Conservation (phyloP, 92 coral and sea anemone species). For the Epizoanthus scotinus region DNA sequence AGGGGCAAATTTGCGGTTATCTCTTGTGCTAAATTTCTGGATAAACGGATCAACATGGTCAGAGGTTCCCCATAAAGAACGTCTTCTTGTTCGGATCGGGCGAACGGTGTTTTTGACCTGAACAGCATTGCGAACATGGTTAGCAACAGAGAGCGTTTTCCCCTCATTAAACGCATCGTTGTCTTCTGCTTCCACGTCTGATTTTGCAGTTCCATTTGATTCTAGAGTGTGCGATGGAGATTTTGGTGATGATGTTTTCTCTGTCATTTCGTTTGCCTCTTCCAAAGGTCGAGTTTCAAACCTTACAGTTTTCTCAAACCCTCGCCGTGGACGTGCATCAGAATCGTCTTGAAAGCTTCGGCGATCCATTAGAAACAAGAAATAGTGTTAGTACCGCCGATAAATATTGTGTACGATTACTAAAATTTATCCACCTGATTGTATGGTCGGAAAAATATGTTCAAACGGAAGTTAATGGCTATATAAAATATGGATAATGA, state of each 20-base stretch:
- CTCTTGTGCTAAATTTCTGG: slow-evolving; percentile 96
- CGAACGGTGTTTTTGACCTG: slow-evolving; percentile 71
- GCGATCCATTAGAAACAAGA: slow-evolving; percentile 13
- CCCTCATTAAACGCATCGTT: slow-evolving; percentile 25
- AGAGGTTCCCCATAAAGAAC: slow-evolving; percentile 69
- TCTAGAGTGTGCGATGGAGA: slow-evolving; percentile 12
- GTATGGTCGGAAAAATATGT: slow-evolving; percentile 7
- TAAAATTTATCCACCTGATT: not conserved
- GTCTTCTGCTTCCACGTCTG: slow-evolving; percentile 22
- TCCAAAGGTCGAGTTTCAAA: not conserved
- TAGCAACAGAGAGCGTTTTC: slow-evolving; percentile 58
- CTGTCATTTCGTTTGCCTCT: slow-evolving; percentile 39
- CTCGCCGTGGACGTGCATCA: slow-evolving; percentile 18
- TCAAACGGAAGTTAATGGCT: not conserved
- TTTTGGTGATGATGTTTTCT: slow-evolving; percentile 5
- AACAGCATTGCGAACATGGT: slow-evolving; percentile 74
- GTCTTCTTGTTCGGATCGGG: slow-evolving; percentile 63
- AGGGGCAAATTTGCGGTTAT: slow-evolving; percentile 72
- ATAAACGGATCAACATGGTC: slow-evolving; percentile 87
- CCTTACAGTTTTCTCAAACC: slow-evolving; percentile 33
- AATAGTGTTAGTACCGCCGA: not conserved
- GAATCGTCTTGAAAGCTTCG: slow-evolving; percentile 21
- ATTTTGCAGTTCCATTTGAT: slow-evolving; percentile 37
- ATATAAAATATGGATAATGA: slow-evolving; percentile 1
- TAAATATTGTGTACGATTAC: not conserved